These are phyloP conservation scores for Archaeoteleia sp. DNA, from an alignment of 2,888 invertebrate genomes.

Conservation along the genomic window DNA sequence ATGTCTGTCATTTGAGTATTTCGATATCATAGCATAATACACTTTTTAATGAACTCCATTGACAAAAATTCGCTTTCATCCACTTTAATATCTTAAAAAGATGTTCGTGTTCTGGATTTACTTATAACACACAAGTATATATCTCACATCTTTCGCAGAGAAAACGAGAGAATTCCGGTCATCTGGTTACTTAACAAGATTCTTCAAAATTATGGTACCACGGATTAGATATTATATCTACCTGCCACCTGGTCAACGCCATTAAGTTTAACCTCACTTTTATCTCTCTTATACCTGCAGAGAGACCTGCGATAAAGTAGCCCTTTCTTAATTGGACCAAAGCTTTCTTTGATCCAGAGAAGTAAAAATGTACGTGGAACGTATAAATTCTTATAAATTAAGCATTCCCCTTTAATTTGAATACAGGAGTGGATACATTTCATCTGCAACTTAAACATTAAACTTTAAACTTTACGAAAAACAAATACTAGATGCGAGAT, in stretches of 20 bases:
- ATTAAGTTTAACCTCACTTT: conserved; percentile 42
- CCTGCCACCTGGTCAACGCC: conserved; percentile 46
- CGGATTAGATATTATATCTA: conserved; percentile 51
- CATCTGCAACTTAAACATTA: conserved; percentile 4
- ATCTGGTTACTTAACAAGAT: conserved; percentile 46
- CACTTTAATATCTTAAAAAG: conserved; percentile 40
- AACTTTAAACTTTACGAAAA: background rate
- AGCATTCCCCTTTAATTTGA: conserved; percentile 33
- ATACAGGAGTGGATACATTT: no score
- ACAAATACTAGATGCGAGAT: background rate
- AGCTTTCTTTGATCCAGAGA: conserved; percentile 39
- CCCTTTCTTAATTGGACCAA: conserved; percentile 48
- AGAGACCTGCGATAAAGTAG: conserved; percentile 43
- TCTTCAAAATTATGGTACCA: conserved; percentile 44
- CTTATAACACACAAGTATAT: conserved; percentile 45
- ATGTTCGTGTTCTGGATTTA: conserved; percentile 35
- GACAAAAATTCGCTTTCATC: conserved; percentile 23
- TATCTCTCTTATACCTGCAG: conserved; percentile 43
- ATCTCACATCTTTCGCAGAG: conserved; percentile 40
- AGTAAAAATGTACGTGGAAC: conserved; percentile 16
- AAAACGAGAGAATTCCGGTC: conserved; percentile 45
- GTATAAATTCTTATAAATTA: conserved; percentile 19
- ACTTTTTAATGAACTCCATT: no score
- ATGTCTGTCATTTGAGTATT: conserved; percentile 15
- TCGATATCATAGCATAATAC: no score